A percentile compares a stretch with the other conserved stretches of the same genome.
Conservation (phyloP, 2,797 vertebrate genomes). For the Peromyscus eremicus region DNA sequence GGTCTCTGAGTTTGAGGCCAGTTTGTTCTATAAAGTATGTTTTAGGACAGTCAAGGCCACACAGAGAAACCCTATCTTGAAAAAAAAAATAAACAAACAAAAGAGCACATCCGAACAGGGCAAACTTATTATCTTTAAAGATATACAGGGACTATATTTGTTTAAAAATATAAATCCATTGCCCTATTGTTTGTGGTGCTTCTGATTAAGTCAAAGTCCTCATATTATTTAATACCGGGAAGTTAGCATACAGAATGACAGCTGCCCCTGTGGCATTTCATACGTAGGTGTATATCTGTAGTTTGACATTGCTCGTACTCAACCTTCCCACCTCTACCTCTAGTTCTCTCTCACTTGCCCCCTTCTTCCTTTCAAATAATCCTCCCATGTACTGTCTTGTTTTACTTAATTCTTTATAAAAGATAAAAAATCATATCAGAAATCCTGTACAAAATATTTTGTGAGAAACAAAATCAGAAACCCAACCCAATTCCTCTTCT, state of each 20-base stretch:
- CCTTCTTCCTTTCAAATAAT: not conserved
- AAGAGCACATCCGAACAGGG: not conserved
- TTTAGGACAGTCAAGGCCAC: not conserved
- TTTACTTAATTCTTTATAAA: not conserved
- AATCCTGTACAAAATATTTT: not conserved
- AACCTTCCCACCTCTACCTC: not conserved
- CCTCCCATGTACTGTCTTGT: not conserved
- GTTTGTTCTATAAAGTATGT: not conserved
- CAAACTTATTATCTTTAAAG: not conserved
- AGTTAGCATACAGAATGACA: not conserved
- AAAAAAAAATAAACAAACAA: not conserved
- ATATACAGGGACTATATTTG: not conserved
- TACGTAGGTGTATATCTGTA: not conserved
- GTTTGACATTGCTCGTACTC: not conserved
- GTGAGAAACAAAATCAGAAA: not conserved
- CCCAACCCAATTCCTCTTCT: not conserved
- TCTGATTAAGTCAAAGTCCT: not conserved
- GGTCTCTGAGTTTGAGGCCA: not conserved
- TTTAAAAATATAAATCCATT: not conserved
- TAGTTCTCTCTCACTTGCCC: too few relatives aligned
- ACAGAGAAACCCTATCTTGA: not conserved
- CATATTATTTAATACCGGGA: not conserved
- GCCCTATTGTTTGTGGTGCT: not conserved
- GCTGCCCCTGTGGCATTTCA: too few relatives aligned
- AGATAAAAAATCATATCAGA: not conserved